These are phyloP conservation scores for Hirtodrosophila cameraria DNA, from an alignment of 2,888 invertebrate species.

Conservation along the genomic window DNA sequence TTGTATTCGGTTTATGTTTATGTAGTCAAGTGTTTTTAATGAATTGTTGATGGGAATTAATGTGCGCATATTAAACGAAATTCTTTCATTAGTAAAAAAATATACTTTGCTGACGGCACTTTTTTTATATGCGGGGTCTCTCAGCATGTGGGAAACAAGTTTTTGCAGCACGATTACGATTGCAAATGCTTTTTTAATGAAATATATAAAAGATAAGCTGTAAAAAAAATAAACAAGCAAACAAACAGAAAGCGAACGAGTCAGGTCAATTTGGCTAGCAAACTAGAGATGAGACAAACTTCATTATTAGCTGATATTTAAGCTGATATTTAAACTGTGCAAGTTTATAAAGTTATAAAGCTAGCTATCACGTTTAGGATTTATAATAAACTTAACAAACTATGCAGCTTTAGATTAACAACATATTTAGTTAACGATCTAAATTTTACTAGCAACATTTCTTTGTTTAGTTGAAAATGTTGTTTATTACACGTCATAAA, in stretches of 20 bases:
- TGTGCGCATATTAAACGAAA: slow-evolving; percentile 76
- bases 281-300: slow-evolving; percentile 28
- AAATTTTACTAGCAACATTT: no score
- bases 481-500: no score
- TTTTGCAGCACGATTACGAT: slow-evolving; percentile 60
- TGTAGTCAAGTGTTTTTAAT: slow-evolving; percentile 60
- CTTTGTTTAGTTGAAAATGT: no score
- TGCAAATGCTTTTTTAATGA: slow-evolving; percentile 79
- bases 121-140: slow-evolving; percentile 41
- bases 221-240: slow-evolving; percentile 25
- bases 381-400: neutral
- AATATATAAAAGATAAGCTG: slow-evolving; percentile 70
- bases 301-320: slow-evolving; percentile 11
- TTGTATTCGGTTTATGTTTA: slow-evolving; percentile 22
- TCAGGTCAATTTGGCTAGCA: slow-evolving; percentile 8
- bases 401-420: no score
- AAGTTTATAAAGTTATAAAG: slow-evolving; percentile 22
- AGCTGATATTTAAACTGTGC: slow-evolving; percentile 25
- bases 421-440: no score
- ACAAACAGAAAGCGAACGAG: slow-evolving; percentile 27
- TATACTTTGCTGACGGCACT: slow-evolving; percentile 62
- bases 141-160: slow-evolving; percentile 65
- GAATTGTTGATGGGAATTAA: slow-evolving; percentile 77
- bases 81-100: slow-evolving; percentile 69
- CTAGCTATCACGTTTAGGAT: slow-evolving; percentile 1